Evolutionary conservation across 2,888 invertebrate genomes (phyloP), one percentile per base, ranked within the genome.

Genomic region (Oxycera nigricornis): DNA sequence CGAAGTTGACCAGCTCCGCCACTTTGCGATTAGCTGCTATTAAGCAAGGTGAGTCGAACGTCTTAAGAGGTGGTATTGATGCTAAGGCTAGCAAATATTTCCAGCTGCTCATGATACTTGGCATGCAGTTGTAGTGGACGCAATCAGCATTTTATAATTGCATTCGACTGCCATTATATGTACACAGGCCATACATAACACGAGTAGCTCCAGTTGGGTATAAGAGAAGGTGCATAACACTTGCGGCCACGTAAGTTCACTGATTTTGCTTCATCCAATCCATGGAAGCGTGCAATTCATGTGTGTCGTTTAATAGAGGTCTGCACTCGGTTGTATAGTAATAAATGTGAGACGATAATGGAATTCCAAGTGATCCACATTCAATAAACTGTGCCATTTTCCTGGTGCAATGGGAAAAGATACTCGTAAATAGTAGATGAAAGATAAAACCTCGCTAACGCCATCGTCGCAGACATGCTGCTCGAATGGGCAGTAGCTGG

Each of bases 361-460:
- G 61, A 62, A 62, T 62, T 62, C 20, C 35, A 35, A 14, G 3
- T 35, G 61, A 62, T 62, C 20, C n/a, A 35, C 35, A 62, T 24
- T 62, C 61, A 62, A 62, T 62, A 62, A 62, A 31, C 61, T 62
- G 61, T 62, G 61, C 61, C 61, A 62, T 62, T 62, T 62, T 4
- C 22, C 9, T 14, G 22, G 59, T 11, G 28, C 59, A 57, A 24
- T 26, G 30, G 17, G 59, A 9, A 55, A 24, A 55, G 2, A 55
- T 55, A 22, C 22, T 50, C 50, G 22, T n/a, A 55, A 3, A 6
- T n/a, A 35, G 50, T 50, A 55, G 55, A 55, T 55, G 55, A 9
- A 55, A 50, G 50, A 55, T 55, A 55, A 7, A 20, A 20, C 20
- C 50, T 50, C 4, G n/a, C 11, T 17, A 50, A 17, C 7, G 50